These are phyloP conservation scores for Aplocera efformata DNA, from an alignment of 2,888 invertebrate genomes.

Conservation along the genomic window DNA sequence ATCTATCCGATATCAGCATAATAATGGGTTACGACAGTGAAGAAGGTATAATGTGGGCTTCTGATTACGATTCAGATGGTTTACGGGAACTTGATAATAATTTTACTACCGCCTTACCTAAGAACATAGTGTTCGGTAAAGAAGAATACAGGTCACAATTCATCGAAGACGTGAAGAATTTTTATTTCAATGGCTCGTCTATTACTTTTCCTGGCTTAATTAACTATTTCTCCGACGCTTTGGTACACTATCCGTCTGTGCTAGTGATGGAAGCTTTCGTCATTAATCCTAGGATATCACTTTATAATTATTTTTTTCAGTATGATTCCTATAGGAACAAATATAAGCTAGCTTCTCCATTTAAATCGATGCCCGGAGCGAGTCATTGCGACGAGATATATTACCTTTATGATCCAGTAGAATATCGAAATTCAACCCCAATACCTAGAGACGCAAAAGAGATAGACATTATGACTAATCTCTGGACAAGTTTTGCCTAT, in stretches of 20 bases:
- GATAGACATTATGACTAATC: constrained; percentile 31
- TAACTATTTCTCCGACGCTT: constrained; percentile 40
- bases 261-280: constrained; percentile 25
- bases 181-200: constrained; percentile 36
- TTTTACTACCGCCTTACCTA: constrained; percentile 7
- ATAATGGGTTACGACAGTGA: constrained; percentile 43
- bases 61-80: constrained; percentile 27
- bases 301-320: constrained; percentile 42
- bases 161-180: constrained; percentile 24
- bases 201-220: constrained; percentile 28
- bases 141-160: constrained; percentile 26
- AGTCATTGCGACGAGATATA: constrained; percentile 38
- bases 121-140: constrained; percentile 21
- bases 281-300: constrained; percentile 18
- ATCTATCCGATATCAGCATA: constrained; percentile 25
- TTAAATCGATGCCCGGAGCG: constrained; percentile 31
- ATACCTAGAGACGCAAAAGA: constrained; percentile 24
- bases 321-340: constrained; percentile 40
- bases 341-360: constrained; percentile 28
- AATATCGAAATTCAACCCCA: constrained; percentile 19
- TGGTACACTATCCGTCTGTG: constrained; percentile 31
- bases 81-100: constrained; percentile 13
- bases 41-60: constrained; percentile 42
- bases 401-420: constrained; percentile 33
- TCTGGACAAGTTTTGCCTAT: constrained; percentile 43